Conservation (phyloP, 2,797 vertebrate species). For the Gobionotothen gibberifrons region DNA sequence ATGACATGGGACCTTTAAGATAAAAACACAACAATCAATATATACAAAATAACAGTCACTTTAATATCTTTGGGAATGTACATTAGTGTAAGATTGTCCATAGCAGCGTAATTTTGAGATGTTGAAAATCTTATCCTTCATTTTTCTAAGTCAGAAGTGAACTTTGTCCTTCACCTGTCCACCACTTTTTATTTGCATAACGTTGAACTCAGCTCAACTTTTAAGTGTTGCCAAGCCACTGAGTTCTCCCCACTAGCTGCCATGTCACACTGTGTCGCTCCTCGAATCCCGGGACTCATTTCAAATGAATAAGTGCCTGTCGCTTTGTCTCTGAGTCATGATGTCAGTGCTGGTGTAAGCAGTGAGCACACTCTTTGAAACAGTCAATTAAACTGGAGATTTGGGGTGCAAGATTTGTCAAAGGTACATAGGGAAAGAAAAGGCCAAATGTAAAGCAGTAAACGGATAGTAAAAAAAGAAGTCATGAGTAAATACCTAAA, state of each 20-base stretch:
- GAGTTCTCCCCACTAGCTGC: conserved; percentile 14
- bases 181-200: conserved; percentile 2
- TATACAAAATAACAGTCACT: too few species aligned
- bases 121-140: too few species aligned
- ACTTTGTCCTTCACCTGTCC: too few species aligned
- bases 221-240: conserved; percentile 8
- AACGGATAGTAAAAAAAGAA: too few species aligned
- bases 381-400: neutral
- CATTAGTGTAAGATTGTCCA: too few species aligned
- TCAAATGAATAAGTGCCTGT: conserved; percentile 10
- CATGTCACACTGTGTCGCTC: conserved; percentile 10
- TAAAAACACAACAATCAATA: too few species aligned
- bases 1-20: too few species aligned
- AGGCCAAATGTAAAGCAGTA: too few species aligned
- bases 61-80: too few species aligned
- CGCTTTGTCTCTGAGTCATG: conserved; percentile 21
- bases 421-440: neutral
- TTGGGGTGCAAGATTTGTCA: neutral
- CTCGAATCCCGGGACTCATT: conserved; percentile 1
- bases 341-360: neutral
- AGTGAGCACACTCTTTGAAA: neutral
- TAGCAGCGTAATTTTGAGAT: too few species aligned
- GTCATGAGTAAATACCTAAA: neutral
- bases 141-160: too few species aligned
- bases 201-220: conserved; percentile 24